Evolutionary conservation across 92 coral and sea anemone species (phyloP).

Genomic region (Epizoanthus stellaris): DNA sequence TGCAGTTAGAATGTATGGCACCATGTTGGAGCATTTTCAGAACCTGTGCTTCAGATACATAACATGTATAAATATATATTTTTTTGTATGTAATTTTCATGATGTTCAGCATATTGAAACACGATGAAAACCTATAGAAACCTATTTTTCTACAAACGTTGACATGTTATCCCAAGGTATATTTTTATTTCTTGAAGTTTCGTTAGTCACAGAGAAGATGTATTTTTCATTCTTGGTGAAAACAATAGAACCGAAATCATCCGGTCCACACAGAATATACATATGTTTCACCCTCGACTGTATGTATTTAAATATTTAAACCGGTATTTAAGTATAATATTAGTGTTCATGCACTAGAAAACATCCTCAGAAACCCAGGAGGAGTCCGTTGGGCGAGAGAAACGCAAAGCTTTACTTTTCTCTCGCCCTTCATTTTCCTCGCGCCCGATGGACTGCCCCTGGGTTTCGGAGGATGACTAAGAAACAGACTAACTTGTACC

Average conservation of each 20-base stretch:
- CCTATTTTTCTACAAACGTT: conserved; percentile 25
- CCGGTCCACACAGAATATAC: conserved; percentile 13
- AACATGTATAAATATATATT: neutral
- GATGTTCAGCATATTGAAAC: neutral
- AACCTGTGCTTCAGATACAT: neutral
- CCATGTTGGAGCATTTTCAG: neutral
- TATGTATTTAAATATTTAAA: conserved; percentile 29
- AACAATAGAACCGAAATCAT: neutral
- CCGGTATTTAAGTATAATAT: conserved; percentile 28
- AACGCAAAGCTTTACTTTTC: too few relatives aligned
- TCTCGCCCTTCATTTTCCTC: too few relatives aligned
- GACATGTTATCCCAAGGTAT: neutral
- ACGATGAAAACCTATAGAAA: neutral
- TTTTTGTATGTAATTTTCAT: neutral
- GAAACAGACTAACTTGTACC: conserved; percentile 36
- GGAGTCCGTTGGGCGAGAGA: too few relatives aligned
- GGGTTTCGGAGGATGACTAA: too few relatives aligned
- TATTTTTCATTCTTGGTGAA: neutral
- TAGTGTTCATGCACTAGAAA: conserved; percentile 9
- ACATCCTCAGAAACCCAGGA: too few relatives aligned
- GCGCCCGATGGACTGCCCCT: too few relatives aligned
- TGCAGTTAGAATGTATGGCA: neutral
- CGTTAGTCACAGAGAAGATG: conserved; percentile 13
- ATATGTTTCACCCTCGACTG: conserved; percentile 16
- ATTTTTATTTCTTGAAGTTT: conserved; percentile 5